Base-by-base conservation (phyloP, 2,113 vertebrate species). In the Heloderma charlesbogerti region DNA sequence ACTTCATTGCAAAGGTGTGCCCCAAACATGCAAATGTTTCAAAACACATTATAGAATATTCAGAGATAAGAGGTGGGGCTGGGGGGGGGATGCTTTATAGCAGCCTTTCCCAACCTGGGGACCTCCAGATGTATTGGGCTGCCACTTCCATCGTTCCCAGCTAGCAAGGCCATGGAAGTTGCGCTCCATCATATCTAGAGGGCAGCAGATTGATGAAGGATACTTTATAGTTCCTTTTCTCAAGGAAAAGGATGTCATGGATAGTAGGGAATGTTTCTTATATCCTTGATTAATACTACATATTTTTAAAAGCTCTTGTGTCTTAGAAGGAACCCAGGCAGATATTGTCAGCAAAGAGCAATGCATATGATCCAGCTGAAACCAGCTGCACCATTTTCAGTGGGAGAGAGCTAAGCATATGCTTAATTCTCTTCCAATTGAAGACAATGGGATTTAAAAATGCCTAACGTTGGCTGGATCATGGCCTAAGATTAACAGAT, bases 401-500 rank as follows among this genome's bases (percentile, higher is more conserved):
- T 8, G 12, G 16, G 12, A 83, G 2, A 72, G 54, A 40, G 48
- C 10, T 48, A 48, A 29, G 29, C 6, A 63, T n/a, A 18, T 51
- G 8, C 18, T 72, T 57, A 15, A n/a, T 3, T 69, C 13, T n/a
- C 45, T 6, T 67, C 74, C 27, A 45, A 43, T 3, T 71, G 75
- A 69, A 77, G 3, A 51, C 34, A 27, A 15, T 77, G 74, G 16
- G 15, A 69, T 63, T 77, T 20, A 85, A 16, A 83, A 72, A 81
- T 89, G n/a, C 45, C n/a, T 25, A 37, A 4, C 34, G 69, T 34
- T 71, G 43, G 63, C 27, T 79, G 54, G 34, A 31, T 69, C 3
- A 16, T 67, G n/a, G 43, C 15, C 43, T 25, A 85, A 79, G 18
- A 57, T 94, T 40, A 86, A 90, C 75, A 95, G 69, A 95, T 20